Evolutionary conservation across 2,888 invertebrate species (phyloP).

Genomic region (Netelia inedita): DNA sequence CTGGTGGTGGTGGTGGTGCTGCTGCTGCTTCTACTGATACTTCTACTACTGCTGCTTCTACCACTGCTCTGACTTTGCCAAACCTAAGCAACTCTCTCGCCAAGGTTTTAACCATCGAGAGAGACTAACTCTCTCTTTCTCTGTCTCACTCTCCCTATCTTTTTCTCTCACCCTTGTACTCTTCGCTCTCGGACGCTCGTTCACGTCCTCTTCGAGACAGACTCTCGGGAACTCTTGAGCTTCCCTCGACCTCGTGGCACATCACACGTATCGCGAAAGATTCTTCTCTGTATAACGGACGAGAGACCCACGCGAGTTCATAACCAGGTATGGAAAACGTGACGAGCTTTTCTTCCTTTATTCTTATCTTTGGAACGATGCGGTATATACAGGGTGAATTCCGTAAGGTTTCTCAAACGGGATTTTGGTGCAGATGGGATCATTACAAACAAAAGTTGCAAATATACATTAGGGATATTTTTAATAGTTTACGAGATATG

Average conservation of each 20-base stretch:
- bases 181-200: conserved; percentile 55
- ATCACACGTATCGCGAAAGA: neutral
- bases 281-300: too few relatives aligned
- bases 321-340: too few relatives aligned
- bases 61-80: neutral
- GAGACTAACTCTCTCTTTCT: conserved; percentile 49
- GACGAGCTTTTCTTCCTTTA: too few relatives aligned
- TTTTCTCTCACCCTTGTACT: conserved; percentile 47
- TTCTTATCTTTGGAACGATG: too few relatives aligned
- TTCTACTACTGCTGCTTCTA: conserved; percentile 35
- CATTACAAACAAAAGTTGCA: too few relatives aligned
- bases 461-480: too few relatives aligned
- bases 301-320: too few relatives aligned
- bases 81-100: conserved; percentile 55
- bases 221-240: conserved; percentile 72
- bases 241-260: conserved; percentile 60
- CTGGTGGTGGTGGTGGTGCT: conserved; percentile 11
- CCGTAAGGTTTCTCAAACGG: too few relatives aligned
- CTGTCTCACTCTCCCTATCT: conserved; percentile 50
- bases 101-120: conserved; percentile 53
- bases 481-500: too few relatives aligned
- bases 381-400: too few relatives aligned
- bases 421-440: too few relatives aligned
- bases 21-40: neutral
- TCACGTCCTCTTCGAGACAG: conserved; percentile 68